These are phyloP conservation scores for Drosophila paracracens DNA, from an alignment of 2,888 invertebrate genomes.

Conservation along the genomic window DNA sequence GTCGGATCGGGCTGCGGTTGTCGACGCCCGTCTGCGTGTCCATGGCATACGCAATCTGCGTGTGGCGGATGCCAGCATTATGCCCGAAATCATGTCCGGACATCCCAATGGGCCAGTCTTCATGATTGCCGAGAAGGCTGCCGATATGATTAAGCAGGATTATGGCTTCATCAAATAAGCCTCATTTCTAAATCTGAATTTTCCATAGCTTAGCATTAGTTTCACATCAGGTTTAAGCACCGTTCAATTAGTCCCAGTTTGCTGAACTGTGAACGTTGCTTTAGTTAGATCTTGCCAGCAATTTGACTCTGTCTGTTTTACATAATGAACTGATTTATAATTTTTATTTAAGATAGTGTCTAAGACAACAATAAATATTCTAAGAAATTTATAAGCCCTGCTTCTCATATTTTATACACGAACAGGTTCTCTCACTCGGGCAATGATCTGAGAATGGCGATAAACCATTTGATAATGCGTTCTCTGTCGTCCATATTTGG, in stretches of 20 bases:
- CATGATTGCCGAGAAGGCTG: constrained; percentile 87
- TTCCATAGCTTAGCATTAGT: constrained; percentile 7
- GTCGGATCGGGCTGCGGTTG: constrained; percentile 87
- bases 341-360: constrained; percentile 62
- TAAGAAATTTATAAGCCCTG: constrained; percentile 26
- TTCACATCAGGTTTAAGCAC: constrained; percentile 55
- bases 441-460: not conserved
- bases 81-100: constrained; percentile 86
- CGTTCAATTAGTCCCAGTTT: constrained; percentile 17
- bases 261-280: constrained; percentile 13
- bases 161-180: constrained; percentile 83
- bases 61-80: constrained; percentile 86
- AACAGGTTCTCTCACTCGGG: constrained; percentile 2
- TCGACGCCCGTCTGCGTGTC: constrained; percentile 87
- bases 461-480: not conserved
- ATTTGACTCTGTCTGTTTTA: constrained; percentile 15
- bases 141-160: constrained; percentile 86
- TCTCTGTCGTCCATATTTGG: not conserved
- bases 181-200: not conserved
- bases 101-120: constrained; percentile 87
- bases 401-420: not conserved
- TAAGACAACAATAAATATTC: constrained; percentile 57
- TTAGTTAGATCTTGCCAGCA: constrained; percentile 27
- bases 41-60: constrained; percentile 86
- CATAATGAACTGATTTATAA: constrained; percentile 76